Evolutionary conservation across 2,113 vertebrate genomes (phyloP), one percentile per base, ranked within the genome.

Genomic region (Colistium nudipinnis): DNA sequence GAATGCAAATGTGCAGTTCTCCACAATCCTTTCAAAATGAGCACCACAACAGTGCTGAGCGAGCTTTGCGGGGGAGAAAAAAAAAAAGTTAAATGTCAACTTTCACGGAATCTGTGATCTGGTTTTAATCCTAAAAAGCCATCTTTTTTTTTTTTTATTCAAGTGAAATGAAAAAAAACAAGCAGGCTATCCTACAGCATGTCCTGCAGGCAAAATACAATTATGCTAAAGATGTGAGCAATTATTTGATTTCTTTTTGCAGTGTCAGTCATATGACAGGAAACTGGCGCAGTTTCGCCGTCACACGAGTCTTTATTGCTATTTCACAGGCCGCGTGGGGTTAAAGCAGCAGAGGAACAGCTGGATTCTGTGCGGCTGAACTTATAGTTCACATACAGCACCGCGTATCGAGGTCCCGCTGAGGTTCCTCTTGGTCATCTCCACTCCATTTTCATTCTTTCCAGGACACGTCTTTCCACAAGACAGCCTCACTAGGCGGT

Each of bases 301-400:
- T 75, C 61, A 76, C 69, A 54, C 36, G 45, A 64, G 57, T 30
- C 38, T 70, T 73, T 38, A 74, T 2, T 62, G 20, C 7, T 62
- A 4, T 52, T 52, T 78, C 70, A 64, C 65, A 61, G 57, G 44
- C 57, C 63, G 24, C 20, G 33, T 59, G 31, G 35, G 36, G 24
- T 52, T 47, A 44, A 6, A 61, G 43, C 20, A 69, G 24, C 19
- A 44, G 57, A 59, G 8, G 4, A 78, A 33, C 43, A 69, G 19
- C 53, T 52, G 47, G n/a, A 38, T 65, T 49, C 43, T 11, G 57
- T 53, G 11, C 48, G 33, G 39, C 44, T 19, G 17, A 24, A 53
- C 47, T 31, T 53, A 59, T 53, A 22, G 44, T 53, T 48, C 62
- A 49, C n/a, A 55, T 13, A 19, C 19, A 39, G 22, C 16, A n/a